These are phyloP conservation scores for Parauchenoglanis punctatus DNA, from an alignment of 2,797 vertebrate genomes.

Conservation along the genomic window DNA sequence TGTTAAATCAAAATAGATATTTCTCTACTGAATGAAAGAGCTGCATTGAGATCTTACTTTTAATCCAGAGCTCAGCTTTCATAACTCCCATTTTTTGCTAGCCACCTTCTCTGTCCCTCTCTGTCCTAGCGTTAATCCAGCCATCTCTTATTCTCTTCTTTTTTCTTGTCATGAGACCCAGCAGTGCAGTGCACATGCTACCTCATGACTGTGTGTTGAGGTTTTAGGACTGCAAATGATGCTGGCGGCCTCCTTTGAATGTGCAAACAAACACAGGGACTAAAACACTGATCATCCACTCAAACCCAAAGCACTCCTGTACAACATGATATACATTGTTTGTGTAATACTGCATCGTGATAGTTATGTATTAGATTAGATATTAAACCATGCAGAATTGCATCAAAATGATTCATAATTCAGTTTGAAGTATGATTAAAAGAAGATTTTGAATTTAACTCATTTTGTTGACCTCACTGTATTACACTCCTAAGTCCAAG, in stretches of 20 bases:
- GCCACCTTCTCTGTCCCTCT: background rate
- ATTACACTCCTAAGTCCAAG: background rate
- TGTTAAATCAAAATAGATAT: background rate
- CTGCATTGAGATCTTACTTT: background rate
- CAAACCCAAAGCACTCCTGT: background rate
- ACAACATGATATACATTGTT: background rate
- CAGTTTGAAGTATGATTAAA: background rate
- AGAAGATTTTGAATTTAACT: background rate
- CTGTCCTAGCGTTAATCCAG: constrained; percentile 10
- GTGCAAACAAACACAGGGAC: background rate
- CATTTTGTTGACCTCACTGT: background rate
- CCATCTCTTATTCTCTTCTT: background rate
- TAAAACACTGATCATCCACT: background rate
- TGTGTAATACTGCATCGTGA: background rate
- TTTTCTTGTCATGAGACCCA: constrained; percentile 33
- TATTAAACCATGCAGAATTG: background rate
- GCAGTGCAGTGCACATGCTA: constrained; percentile 17
- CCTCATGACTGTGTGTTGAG: constrained; percentile 41
- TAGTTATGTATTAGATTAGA: background rate
- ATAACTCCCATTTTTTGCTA: background rate
- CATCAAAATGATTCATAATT: background rate
- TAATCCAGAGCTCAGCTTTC: background rate
- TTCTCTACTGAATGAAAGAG: background rate
- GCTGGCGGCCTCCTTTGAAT: background rate
- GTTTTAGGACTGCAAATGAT: constrained; percentile 15